These are phyloP conservation scores for Meiosimyza decipiens DNA, from an alignment of 2,888 invertebrate species.

Conservation along the genomic window DNA sequence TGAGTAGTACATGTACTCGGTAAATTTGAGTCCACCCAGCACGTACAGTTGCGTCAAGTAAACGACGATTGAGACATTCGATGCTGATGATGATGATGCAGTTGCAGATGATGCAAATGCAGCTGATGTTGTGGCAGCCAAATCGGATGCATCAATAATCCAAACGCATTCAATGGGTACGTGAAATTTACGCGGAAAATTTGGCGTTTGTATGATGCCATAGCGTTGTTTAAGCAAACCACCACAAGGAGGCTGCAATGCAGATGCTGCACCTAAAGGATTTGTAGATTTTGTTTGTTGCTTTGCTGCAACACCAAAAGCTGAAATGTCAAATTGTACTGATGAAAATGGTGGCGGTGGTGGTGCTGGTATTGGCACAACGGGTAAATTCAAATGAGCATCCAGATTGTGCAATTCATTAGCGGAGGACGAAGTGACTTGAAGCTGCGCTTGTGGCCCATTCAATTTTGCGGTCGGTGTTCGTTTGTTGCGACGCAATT, in stretches of 20 bases:
- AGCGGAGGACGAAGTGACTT: slow-evolving; percentile 24
- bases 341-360: slow-evolving; percentile 55
- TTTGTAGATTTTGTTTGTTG: slow-evolving; percentile 26
- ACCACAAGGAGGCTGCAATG: slow-evolving; percentile 69
- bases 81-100: slow-evolving; percentile 42
- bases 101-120: background rate
- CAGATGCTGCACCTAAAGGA: slow-evolving; percentile 28
- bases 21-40: slow-evolving; percentile 80
- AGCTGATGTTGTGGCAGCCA: slow-evolving; percentile 63
- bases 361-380: slow-evolving; percentile 59
- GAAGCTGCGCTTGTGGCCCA: too few relatives aligned
- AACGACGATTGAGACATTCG: slow-evolving; percentile 80
- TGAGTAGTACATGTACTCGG: slow-evolving; percentile 81
- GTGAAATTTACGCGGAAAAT: slow-evolving; percentile 83
- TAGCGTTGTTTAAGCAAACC: slow-evolving; percentile 73
- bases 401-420: slow-evolving; percentile 1
- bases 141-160: slow-evolving; percentile 84
- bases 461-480: background rate
- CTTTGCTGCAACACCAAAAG: slow-evolving; percentile 40
- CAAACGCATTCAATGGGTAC: slow-evolving; percentile 88
- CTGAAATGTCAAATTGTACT: slow-evolving; percentile 49
- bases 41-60: slow-evolving; percentile 91
- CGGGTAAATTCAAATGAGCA: slow-evolving; percentile 54
- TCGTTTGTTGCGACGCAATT: background rate
- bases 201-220: slow-evolving; percentile 84